Conservation (phyloP, 1,140 invertebrate species). For the Drosophila lowei region DNA sequence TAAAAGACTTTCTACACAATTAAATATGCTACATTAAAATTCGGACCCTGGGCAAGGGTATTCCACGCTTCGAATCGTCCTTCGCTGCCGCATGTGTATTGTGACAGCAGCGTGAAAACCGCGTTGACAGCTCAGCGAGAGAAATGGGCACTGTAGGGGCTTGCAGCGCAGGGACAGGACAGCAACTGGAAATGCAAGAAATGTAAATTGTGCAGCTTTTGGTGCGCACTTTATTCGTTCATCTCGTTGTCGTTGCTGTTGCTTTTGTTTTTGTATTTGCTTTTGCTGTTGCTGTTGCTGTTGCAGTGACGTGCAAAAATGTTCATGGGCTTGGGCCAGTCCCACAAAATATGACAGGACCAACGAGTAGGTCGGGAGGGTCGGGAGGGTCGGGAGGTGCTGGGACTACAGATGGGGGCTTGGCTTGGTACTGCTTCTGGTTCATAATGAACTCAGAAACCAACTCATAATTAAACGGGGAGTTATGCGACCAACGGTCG, state of each 20-base stretch:
- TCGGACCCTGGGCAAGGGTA: not conserved
- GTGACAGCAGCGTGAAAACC: conserved; percentile 77
- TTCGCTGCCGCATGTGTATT: conserved; percentile 60
- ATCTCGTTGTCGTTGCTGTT: conserved; percentile 27
- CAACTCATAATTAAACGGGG: conserved; percentile 79
- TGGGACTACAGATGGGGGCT: not conserved
- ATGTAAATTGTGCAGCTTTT: conserved; percentile 75
- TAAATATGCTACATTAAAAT: not conserved
- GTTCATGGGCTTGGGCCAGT: conserved; percentile 59
- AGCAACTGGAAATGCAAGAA: conserved; percentile 72
- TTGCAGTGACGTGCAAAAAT: conserved; percentile 76
- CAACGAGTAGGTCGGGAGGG: not conserved
- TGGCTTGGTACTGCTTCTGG: conserved; percentile 38
- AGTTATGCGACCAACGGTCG: conserved; percentile 68
- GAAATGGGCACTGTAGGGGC: conserved; percentile 47
- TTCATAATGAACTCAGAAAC: conserved; percentile 74
- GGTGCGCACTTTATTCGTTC: conserved; percentile 55
- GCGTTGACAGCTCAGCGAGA: conserved; percentile 67
- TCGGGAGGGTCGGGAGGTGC: not conserved
- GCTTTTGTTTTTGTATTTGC: conserved; percentile 6
- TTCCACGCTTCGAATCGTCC: not conserved
- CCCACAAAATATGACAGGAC: conserved; percentile 29
- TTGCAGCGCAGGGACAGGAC: not conserved
- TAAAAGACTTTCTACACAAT: too few relatives aligned
- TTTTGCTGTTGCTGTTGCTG: not conserved